phyloP scores from a whole-genome alignment of 2,113 vertebrate genomes.

The Castor canadensis region DNA sequence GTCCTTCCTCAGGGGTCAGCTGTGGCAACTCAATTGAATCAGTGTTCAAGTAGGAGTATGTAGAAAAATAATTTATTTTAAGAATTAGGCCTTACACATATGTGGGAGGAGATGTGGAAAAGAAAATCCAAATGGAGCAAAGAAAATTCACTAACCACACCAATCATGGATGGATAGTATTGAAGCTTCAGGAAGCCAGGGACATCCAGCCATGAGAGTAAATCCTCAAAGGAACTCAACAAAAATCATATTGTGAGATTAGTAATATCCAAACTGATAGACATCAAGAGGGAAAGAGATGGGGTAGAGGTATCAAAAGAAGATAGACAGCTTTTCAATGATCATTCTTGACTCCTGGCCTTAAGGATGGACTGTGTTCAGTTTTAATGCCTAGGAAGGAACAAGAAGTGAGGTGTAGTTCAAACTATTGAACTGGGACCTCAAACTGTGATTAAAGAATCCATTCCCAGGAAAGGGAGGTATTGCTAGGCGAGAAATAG shows the following conservation, averaged over 20 bases:
- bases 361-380: background rate
- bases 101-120: background rate
- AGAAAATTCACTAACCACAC: background rate
- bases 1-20: background rate
- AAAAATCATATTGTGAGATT: background rate
- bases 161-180: fast-evolving
- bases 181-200: background rate
- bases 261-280: background rate
- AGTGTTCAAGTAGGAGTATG: background rate
- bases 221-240: background rate
- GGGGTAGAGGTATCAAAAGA: background rate
- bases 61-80: background rate
- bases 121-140: background rate
- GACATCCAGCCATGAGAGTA: background rate
- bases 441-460: background rate
- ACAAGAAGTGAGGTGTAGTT: background rate
- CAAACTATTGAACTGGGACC: background rate
- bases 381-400: background rate
- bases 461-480: background rate
- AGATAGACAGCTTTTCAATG: background rate
- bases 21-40: background rate
- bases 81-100: background rate
- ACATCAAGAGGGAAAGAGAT: background rate
- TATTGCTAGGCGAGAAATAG: background rate
- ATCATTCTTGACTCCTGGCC: too few relatives aligned